Evolutionary conservation across 2,113 vertebrate species (phyloP).

Genomic region (Phyllostomus hastatus): DNA sequence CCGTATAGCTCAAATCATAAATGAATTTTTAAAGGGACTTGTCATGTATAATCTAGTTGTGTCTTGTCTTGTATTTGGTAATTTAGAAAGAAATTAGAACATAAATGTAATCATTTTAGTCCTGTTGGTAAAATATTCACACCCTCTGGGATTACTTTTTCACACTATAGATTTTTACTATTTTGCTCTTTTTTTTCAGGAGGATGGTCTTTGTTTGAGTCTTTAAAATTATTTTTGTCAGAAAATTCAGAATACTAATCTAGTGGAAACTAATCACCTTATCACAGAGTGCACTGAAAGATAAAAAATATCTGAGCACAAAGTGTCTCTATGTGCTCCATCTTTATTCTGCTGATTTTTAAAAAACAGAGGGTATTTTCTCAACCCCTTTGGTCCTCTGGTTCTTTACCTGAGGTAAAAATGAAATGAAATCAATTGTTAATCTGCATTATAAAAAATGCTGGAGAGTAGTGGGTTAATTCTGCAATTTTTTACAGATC

Average conservation of each 20-base stretch:
- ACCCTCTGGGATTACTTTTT: neutral
- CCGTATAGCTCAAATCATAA: neutral
- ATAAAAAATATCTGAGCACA: neutral
- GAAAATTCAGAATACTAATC: neutral
- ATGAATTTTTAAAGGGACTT: neutral
- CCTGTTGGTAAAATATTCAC: neutral
- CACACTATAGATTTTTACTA: neutral
- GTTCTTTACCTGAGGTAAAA: neutral
- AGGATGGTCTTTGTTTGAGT: neutral
- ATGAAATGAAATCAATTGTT: neutral
- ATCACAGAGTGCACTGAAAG: neutral
- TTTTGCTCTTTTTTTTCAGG: neutral
- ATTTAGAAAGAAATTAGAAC: neutral
- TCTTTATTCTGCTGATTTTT: constrained; percentile 2
- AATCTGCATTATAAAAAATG: constrained; percentile 34
- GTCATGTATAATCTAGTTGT: neutral
- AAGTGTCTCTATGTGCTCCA: neutral
- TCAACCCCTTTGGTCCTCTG: neutral
- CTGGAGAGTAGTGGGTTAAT: neutral
- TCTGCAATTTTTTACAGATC: constrained; percentile 3
- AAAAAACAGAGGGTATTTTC: neutral
- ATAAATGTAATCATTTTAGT: neutral
- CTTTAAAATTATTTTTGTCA: neutral
- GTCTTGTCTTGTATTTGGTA: neutral
- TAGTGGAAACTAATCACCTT: neutral